Evolutionary conservation across 1,140 invertebrate species (phyloP).

Genomic region (Philotrypesis tridentata): DNA sequence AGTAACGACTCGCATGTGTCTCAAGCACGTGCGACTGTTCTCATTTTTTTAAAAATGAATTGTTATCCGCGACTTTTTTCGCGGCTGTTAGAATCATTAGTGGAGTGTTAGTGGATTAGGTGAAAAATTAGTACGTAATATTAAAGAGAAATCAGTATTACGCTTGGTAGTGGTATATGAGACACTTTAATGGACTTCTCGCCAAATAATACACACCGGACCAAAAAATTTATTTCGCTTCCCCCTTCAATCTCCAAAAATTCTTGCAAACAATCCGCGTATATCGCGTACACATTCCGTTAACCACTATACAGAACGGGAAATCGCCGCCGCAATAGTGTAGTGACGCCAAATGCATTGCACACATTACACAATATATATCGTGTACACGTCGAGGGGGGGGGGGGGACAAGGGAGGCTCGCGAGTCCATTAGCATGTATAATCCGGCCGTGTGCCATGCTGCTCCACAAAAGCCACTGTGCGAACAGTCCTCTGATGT

Average conservation of each 20-base stretch:
- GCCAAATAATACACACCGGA: too few species aligned
- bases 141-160: too few species aligned
- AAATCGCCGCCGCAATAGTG: not conserved
- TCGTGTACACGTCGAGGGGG: not conserved
- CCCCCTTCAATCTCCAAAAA: too few species aligned
- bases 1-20: conserved; percentile 6
- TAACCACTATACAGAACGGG: too few species aligned
- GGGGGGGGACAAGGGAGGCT: not conserved
- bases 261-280: too few species aligned
- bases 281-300: too few species aligned
- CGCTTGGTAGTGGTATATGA: too few species aligned
- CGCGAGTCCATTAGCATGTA: conserved; percentile 29
- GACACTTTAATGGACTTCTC: too few species aligned
- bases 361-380: not conserved
- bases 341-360: not conserved
- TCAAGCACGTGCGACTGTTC: not conserved
- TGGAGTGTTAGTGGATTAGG: too few species aligned
- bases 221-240: too few species aligned
- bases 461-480: conserved; percentile 4
- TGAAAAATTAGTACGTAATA: too few species aligned
- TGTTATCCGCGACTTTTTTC: not conserved
- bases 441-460: conserved; percentile 5
- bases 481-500: not conserved
- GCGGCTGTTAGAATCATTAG: too few species aligned
- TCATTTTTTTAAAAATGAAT: not conserved